phyloP scores from a whole-genome alignment of 2,113 vertebrate species.

The Sinocyclocheilus maitianheensis region DNA sequence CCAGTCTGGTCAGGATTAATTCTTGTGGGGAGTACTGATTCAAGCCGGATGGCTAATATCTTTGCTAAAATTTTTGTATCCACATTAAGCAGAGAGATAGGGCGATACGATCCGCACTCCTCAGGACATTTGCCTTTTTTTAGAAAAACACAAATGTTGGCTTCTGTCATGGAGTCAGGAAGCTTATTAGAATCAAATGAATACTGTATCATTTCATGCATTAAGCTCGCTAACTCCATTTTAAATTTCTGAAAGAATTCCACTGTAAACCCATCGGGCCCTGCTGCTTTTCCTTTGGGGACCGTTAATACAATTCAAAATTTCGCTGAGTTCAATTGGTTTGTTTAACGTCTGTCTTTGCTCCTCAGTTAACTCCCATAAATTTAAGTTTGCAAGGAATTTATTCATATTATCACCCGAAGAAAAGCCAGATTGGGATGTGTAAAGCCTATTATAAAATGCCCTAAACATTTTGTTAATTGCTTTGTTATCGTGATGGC shows the following conservation, averaged over 20 bases:
- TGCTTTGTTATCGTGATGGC: background rate
- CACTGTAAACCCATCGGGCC: background rate
- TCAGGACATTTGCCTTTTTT: background rate
- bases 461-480: too few species aligned
- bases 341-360: background rate
- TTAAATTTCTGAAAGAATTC: background rate
- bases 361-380: background rate
- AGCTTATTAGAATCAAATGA: background rate
- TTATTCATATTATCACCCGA: too few species aligned
- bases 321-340: background rate
- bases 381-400: too few species aligned
- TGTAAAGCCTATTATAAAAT: too few species aligned
- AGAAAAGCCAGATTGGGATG: too few species aligned
- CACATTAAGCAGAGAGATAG: background rate
- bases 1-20: too few species aligned
- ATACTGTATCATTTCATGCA: slow-evolving; percentile 4
- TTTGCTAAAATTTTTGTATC: background rate
- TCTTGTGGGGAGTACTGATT: too few species aligned
- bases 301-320: background rate
- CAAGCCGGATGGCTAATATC: background rate
- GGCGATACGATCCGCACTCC: background rate
- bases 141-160: slow-evolving; percentile 2
- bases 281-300: slow-evolving; percentile 3
- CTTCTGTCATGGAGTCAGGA: background rate
- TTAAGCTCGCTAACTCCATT: too few species aligned